These are phyloP conservation scores for Prosapia bicincta DNA, from an alignment of 2,888 invertebrate genomes.

Conservation along the genomic window DNA sequence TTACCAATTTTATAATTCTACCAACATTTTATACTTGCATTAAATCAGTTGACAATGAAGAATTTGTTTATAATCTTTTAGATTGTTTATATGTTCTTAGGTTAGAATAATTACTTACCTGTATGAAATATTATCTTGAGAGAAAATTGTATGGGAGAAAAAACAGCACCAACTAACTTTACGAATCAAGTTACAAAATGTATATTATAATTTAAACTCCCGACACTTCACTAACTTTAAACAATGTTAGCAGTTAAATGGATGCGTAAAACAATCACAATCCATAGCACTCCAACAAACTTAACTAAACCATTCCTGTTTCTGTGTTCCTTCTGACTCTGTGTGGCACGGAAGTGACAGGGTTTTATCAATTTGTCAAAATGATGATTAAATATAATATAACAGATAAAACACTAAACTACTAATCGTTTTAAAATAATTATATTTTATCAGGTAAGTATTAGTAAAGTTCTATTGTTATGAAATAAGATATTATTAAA, in stretches of 20 bases:
- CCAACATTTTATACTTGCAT: no score
- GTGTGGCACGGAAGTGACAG: not conserved
- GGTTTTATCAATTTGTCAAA: not conserved
- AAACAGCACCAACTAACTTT: not conserved
- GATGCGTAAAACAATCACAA: not conserved
- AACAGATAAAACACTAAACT: no score
- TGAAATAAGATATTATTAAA: no score
- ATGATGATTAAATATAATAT: no score
- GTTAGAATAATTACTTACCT: not conserved
- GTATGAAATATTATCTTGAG: not conserved
- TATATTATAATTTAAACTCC: not conserved
- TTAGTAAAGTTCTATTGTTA: no score
- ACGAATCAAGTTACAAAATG: not conserved
- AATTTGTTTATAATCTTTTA: no score
- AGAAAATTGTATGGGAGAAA: not conserved
- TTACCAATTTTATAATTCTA: no score
- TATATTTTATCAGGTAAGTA: no score
- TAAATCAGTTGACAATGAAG: no score
- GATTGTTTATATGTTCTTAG: not conserved
- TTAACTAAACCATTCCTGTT: not conserved
- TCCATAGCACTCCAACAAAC: not conserved
- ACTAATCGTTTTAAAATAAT: no score
- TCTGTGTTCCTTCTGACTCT: not conserved
- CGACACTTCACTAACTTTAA: not conserved
- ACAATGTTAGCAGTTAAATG: not conserved